Evolutionary conservation across 1,140 invertebrate genomes (phyloP), one percentile per base, ranked within the genome.

Genomic region (Lasioglossum albipes): DNA sequence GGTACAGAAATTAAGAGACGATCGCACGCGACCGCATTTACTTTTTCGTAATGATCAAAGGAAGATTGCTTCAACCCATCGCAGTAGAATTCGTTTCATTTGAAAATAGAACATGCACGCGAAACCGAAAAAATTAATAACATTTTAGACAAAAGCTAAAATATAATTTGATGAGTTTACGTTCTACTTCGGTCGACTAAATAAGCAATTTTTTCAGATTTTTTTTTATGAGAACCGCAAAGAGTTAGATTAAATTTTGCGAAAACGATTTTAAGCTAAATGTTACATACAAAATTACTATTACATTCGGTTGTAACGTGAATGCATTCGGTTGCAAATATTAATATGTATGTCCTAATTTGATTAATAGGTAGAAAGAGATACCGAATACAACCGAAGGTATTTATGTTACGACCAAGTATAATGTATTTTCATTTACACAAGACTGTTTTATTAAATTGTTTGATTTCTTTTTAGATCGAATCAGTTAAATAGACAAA

Each of bases 401-500:
- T 36, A 36, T 36, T 36, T 36, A 36, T 36, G 36, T 36, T 36
- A 36, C 36, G 36, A 5, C 36, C 36, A 3, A 36, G 5, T 36
- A n/a, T 70, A 57, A 22, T 54, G 13, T 49, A 57, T 16, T 45
- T 79, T 65, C 6, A 3, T 22, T 27, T 2, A 31, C 22, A 2
- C 0, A n/a, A 2, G 52, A 2, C 16, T 13, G 18, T 70, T 71
- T 13, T 42, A 57, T 59, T 64, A 83, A 64, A 52, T 12, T 7
- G 4, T 16, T 59, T 22, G 77, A 84, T 67, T 84, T 81, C n/a
- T 27, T 72, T 89, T 84, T 79, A 92, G 91, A 73, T 91, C 91
- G 9, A 91, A 92, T 79, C 91, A 91, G 75, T 73, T 92, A 64
- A 83, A 82, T 54, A 88, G 75, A 12, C 91, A 91, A 68, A 80